Evolutionary conservation across 2,797 vertebrate species (phyloP).

Genomic region (Parambassis ranga): DNA sequence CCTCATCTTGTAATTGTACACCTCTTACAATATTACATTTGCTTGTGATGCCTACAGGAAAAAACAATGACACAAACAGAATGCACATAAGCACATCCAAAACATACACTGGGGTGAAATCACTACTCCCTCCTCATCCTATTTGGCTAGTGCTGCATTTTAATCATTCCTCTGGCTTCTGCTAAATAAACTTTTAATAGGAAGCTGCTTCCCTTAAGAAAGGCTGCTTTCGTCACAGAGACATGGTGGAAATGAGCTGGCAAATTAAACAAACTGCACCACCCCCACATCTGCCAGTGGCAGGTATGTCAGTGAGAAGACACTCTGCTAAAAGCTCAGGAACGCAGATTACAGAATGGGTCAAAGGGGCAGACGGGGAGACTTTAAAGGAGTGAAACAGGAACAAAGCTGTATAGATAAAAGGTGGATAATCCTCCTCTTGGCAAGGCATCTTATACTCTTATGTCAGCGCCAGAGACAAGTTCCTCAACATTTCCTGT

Average conservation of each 20-base stretch:
- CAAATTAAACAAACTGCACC: conserved; percentile 39
- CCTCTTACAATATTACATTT: conserved; percentile 43
- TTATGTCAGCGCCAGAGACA: conserved; percentile 4
- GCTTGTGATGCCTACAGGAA: conserved; percentile 33
- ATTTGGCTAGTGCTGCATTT: conserved; percentile 45
- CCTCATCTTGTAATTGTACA: conserved; percentile 20
- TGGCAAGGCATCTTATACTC: neutral
- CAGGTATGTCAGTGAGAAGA: neutral
- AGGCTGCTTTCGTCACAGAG: conserved; percentile 15
- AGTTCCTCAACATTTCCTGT: conserved; percentile 45
- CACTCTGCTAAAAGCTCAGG: conserved; percentile 17
- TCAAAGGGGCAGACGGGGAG: neutral
- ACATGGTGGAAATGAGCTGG: conserved; percentile 45
- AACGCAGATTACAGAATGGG: conserved; percentile 22
- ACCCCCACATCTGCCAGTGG: conserved; percentile 30
- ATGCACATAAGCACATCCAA: neutral
- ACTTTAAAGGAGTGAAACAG: neutral
- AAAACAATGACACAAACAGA: conserved; percentile 5
- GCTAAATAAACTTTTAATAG: conserved; percentile 63
- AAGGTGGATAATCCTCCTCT: conserved; percentile 20
- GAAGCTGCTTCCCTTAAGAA: conserved; percentile 42
- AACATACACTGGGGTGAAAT: conserved; percentile 32
- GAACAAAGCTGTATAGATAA: conserved; percentile 10
- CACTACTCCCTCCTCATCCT: conserved; percentile 14
- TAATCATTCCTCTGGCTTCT: conserved; percentile 57